Conservation (phyloP, 1,140 invertebrate species). For the Globodera rostochiensis region DNA sequence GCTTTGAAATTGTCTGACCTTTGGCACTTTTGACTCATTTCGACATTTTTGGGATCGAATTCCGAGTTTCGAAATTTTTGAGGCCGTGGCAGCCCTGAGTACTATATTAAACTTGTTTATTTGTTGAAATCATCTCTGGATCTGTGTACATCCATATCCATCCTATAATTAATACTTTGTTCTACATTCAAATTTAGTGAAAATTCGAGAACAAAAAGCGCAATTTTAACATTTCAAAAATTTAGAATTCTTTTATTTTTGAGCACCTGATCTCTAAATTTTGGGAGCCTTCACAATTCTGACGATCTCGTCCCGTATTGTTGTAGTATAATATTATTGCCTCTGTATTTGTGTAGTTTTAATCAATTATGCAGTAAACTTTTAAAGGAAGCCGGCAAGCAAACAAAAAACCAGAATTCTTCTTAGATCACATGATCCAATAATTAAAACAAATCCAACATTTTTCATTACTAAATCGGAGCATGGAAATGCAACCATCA, state of each 20-base stretch:
- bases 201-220: too few relatives aligned
- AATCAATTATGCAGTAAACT: neutral
- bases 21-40: too few relatives aligned
- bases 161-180: too few relatives aligned
- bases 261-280: neutral
- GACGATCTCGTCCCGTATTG: neutral
- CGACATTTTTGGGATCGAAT: too few relatives aligned
- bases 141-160: too few relatives aligned
- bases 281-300: neutral
- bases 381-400: neutral
- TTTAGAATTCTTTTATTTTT: neutral
- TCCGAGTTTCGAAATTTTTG: too few relatives aligned
- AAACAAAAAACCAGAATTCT: neutral
- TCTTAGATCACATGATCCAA: neutral
- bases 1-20: too few relatives aligned
- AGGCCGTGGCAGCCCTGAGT: too few relatives aligned
- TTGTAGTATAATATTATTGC: neutral
- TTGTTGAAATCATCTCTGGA: too few relatives aligned
- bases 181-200: too few relatives aligned
- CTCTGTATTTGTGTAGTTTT: neutral
- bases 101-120: too few relatives aligned
- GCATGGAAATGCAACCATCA: conserved; percentile 21
- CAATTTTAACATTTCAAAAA: too few relatives aligned
- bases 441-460: neutral
- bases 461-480: neutral